phyloP scores from a whole-genome alignment of 2,888 invertebrate genomes.

The Stegophylla sp. region DNA sequence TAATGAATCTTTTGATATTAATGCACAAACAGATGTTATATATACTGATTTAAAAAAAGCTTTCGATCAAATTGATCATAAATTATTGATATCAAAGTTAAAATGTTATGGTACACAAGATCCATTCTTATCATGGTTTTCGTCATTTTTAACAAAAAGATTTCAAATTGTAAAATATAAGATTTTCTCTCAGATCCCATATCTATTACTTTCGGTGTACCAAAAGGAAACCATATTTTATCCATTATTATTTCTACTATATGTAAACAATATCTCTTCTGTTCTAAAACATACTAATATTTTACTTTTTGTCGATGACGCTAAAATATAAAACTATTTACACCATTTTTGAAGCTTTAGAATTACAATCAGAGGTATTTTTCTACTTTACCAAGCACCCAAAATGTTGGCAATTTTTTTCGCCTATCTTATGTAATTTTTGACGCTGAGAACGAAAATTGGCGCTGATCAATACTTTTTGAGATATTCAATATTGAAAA shows the following conservation, averaged over 20 bases:
- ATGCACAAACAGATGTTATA: no score
- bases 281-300: neutral
- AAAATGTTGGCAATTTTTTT: no score
- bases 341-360: neutral
- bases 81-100: neutral
- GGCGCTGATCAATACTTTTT: no score
- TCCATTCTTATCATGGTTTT: slow-evolving; percentile 19
- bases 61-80: no score
- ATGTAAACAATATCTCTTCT: neutral
- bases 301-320: no score
- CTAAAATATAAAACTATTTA: neutral
- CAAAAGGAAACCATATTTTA: neutral
- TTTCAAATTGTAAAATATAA: slow-evolving; percentile 15
- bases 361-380: no score
- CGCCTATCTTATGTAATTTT: no score
- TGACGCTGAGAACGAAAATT: no score
- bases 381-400: no score
- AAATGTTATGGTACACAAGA: neutral
- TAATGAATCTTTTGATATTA: no score
- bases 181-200: slow-evolving; percentile 18
- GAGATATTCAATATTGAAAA: no score
- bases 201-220: neutral
- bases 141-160: slow-evolving; percentile 4
- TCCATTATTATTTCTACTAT: neutral
- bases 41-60: no score